phyloP scores from a whole-genome alignment of 2,797 vertebrate species.

The Aratinga solstitialis region DNA sequence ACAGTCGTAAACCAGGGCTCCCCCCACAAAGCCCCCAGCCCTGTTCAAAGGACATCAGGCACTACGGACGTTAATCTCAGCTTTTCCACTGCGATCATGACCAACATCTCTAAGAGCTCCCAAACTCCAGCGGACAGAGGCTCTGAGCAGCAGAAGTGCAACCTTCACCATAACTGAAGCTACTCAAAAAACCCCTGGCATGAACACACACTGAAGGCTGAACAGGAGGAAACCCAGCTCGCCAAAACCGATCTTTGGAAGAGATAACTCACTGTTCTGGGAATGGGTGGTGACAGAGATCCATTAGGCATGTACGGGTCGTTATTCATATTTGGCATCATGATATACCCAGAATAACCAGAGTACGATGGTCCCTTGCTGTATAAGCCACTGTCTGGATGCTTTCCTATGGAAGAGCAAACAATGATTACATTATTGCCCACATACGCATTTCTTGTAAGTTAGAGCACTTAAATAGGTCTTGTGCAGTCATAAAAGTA shows the following conservation, averaged over 20 bases:
- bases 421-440: conserved; percentile 50
- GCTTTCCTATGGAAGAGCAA: conserved; percentile 83
- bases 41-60: neutral
- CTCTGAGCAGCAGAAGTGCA: neutral
- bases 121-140: neutral
- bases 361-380: conserved; percentile 91
- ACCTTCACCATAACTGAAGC: neutral
- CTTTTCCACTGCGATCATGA: neutral
- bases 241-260: neutral
- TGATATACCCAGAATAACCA: conserved; percentile 95
- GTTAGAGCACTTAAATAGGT: conserved; percentile 2
- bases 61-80: neutral
- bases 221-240: conserved; percentile 7
- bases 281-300: conserved; percentile 96
- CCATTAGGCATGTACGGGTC: conserved; percentile 98
- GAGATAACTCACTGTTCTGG: conserved; percentile 92
- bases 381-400: conserved; percentile 88
- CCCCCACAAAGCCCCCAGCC: neutral
- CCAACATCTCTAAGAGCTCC: neutral
- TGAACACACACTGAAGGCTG: neutral
- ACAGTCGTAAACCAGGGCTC: neutral
- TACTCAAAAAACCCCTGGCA: neutral
- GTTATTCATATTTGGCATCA: conserved; percentile 98
- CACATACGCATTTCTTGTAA: neutral
- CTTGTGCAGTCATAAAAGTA: neutral